A percentile compares a stretch with the other conserved stretches of the same genome.
phyloP scores from a whole-genome alignment of 1,140 invertebrate genomes.

The Matsumurasca onukii region DNA sequence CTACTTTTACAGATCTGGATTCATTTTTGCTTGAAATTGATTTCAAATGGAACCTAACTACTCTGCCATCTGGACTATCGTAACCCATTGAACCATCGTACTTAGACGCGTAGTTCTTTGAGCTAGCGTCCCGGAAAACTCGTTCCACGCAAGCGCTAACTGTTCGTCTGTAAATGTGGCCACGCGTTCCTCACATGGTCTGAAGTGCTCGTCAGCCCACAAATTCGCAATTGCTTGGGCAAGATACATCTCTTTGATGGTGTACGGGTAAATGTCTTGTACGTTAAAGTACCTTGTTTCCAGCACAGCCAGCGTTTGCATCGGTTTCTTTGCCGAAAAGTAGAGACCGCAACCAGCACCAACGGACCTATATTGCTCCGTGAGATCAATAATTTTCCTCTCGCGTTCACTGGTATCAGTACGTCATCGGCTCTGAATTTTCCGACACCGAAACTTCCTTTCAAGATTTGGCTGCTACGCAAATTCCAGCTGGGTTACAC shows the following conservation, averaged over 20 bases:
- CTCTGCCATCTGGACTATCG: no score
- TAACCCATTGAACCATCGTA: no score
- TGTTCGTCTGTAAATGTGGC: no score
- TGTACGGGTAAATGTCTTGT: neutral
- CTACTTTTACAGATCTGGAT: no score
- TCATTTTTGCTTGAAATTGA: no score
- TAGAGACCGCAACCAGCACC: neutral
- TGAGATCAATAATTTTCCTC: neutral
- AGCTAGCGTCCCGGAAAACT: no score
- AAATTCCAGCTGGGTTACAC: neutral
- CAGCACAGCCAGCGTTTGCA: neutral
- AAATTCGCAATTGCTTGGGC: neutral
- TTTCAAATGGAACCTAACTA: no score
- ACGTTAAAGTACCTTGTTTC: neutral
- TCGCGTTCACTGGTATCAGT: neutral
- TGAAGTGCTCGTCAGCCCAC: neutral
- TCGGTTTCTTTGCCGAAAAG: neutral
- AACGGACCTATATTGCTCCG: neutral
- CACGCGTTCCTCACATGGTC: no score
- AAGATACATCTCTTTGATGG: neutral
- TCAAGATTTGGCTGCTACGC: neutral
- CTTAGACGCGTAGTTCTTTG: no score
- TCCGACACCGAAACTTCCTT: neutral
- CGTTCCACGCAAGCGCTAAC: no score
- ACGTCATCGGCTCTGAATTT: neutral